Conservation (phyloP, 2,888 invertebrate genomes). For the Psylliodes chrysocephalus region DNA sequence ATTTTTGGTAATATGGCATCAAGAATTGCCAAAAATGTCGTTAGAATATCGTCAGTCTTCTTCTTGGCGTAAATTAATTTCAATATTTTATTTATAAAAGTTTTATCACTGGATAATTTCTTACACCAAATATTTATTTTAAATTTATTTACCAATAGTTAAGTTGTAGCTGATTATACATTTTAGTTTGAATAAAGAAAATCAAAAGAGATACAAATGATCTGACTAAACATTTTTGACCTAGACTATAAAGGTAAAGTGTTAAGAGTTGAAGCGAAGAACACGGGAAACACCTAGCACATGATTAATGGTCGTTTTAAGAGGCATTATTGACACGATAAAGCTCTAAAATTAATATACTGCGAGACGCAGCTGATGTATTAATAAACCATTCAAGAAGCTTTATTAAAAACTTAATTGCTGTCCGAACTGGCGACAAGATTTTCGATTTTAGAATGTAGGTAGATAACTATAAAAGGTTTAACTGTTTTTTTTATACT, state of each 20-base stretch:
- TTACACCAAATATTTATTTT: no score
- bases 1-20: no score
- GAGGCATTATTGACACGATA: constrained; percentile 39
- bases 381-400: constrained; percentile 33
- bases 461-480: neutral
- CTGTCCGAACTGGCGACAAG: neutral
- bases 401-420: constrained; percentile 9
- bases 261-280: neutral
- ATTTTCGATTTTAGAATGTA: neutral
- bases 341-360: constrained; percentile 39
- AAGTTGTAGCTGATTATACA: no score
- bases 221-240: neutral
- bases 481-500: no score
- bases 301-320: constrained; percentile 37
- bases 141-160: no score
- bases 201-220: no score
- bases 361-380: constrained; percentile 31
- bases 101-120: no score
- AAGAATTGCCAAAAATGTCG: no score
- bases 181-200: no score
- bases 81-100: no score
- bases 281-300: constrained; percentile 6
- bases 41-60: no score
- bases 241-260: neutral
- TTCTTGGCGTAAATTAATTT: no score